phyloP scores from a whole-genome alignment of 64 coral and sea anemone species.

The Dendronephthya gigantea region DNA sequence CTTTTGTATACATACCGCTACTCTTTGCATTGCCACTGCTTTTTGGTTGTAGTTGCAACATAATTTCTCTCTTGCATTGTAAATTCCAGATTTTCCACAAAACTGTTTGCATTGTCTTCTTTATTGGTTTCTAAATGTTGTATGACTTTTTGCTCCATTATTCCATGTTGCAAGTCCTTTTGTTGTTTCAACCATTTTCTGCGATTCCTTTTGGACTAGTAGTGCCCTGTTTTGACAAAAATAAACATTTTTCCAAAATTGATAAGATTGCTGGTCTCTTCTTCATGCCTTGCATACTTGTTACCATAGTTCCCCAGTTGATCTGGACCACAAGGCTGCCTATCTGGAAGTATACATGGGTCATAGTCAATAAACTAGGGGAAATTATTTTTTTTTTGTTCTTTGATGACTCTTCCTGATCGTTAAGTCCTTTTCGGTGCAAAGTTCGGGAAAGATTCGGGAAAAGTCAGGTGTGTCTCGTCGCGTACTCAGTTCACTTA shows the following conservation, averaged over 20 bases:
- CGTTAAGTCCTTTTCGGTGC: background rate
- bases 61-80: background rate
- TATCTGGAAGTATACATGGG: background rate
- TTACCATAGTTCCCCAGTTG: background rate
- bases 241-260: background rate
- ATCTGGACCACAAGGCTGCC: background rate
- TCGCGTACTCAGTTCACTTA: no score
- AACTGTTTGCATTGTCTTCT: background rate
- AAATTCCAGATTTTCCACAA: background rate
- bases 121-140: background rate
- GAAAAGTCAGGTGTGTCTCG: no score
- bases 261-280: background rate
- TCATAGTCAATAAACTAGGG: background rate
- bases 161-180: background rate
- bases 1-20: slow-evolving; percentile 2
- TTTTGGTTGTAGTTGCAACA: background rate
- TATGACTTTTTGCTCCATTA: background rate
- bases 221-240: background rate
- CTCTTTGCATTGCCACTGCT: background rate
- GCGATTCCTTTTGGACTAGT: background rate
- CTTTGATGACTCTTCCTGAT: background rate
- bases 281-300: background rate
- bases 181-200: background rate
- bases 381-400: background rate
- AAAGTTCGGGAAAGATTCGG: no score